These are phyloP conservation scores for Microcebus ravelobensis DNA, from an alignment of 2,113 vertebrate species.

Conservation along the genomic window DNA sequence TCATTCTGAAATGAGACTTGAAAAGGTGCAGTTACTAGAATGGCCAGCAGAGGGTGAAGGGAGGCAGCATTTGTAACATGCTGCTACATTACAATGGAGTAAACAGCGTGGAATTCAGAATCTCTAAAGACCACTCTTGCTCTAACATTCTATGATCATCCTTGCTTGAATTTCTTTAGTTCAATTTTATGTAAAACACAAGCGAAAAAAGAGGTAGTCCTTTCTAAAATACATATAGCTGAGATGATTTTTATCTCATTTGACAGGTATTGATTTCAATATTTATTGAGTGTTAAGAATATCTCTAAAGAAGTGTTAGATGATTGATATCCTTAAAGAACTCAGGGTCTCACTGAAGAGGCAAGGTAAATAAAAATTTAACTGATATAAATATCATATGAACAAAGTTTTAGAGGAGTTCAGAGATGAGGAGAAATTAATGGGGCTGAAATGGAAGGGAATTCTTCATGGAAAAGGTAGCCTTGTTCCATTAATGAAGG, in stretches of 20 bases:
- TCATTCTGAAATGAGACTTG: neutral
- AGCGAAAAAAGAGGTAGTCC: neutral
- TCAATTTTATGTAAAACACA: neutral
- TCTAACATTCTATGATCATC: neutral
- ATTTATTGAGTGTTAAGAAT: conserved; percentile 8
- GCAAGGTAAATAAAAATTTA: neutral
- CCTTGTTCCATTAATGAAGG: neutral
- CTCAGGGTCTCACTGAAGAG: neutral
- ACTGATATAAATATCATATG: neutral
- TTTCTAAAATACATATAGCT: neutral
- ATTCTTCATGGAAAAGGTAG: neutral
- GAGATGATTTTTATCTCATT: neutral
- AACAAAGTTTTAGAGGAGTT: neutral
- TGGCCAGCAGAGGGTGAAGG: conserved; percentile 67
- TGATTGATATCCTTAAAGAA: neutral
- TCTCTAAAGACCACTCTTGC: neutral
- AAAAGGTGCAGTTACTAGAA: conserved; percentile 46
- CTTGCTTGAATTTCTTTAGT: conserved; percentile 32
- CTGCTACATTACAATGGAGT: neutral
- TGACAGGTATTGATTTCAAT: neutral
- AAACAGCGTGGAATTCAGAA: neutral
- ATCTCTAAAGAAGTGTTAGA: neutral
- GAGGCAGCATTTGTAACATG: neutral
- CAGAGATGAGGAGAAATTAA: neutral
- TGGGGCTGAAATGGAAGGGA: neutral